Conservation (phyloP, 92 coral and sea anemone genomes). For the Desmophyllum pertusum region DNA sequence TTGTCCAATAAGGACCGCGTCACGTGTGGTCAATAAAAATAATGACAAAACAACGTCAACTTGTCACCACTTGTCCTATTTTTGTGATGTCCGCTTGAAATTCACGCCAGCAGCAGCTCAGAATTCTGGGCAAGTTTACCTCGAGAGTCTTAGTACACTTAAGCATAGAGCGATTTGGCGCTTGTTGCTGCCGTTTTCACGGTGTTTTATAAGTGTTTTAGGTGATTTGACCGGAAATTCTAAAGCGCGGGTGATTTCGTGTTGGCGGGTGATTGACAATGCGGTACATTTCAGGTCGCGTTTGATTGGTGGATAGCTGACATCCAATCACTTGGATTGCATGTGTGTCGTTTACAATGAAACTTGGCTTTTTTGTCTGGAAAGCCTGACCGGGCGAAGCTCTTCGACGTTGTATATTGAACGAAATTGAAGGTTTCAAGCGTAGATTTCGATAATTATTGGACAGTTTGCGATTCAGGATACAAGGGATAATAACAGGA, state of each 20-base stretch:
- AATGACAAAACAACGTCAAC: slow-evolving; percentile 64
- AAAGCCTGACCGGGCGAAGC: slow-evolving; percentile 61
- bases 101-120: slow-evolving; percentile 24
- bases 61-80: slow-evolving; percentile 63
- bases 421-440: slow-evolving; percentile 32
- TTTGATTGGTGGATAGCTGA: slow-evolving; percentile 86
- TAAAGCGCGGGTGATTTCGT: slow-evolving; percentile 58
- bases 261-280: slow-evolving; percentile 91
- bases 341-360: slow-evolving; percentile 90
- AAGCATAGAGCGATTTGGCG: slow-evolving; percentile 11
- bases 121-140: not conserved
- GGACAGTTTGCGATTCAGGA: slow-evolving; percentile 28
- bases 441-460: slow-evolving; percentile 17
- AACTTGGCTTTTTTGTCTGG: slow-evolving; percentile 81
- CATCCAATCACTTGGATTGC: slow-evolving; percentile 96
- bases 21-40: slow-evolving; percentile 83
- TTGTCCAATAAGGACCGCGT: slow-evolving; percentile 76
- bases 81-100: slow-evolving; percentile 8
- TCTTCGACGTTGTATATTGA: slow-evolving; percentile 27
- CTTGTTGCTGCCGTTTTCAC: slow-evolving; percentile 8
- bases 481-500: slow-evolving; percentile 39
- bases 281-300: slow-evolving; percentile 77
- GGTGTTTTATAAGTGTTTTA: slow-evolving; percentile 32
- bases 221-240: slow-evolving; percentile 54
- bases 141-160: slow-evolving; percentile 8